phyloP scores from a whole-genome alignment of 2,797 vertebrate species.

The Erethizon dorsatum region DNA sequence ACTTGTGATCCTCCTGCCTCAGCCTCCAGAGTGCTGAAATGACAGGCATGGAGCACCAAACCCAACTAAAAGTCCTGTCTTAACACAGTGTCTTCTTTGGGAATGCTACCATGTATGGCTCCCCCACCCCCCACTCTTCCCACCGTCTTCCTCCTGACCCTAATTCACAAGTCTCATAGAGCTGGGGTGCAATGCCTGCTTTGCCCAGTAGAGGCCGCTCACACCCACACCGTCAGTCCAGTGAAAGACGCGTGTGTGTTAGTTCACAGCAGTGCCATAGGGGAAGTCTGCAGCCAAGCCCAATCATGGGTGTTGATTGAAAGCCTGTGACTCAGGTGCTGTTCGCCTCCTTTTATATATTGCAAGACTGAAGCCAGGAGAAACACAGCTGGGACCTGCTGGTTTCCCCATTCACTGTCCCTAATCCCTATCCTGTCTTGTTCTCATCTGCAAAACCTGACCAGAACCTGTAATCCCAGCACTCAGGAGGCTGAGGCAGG shows the following conservation, averaged over 20 bases:
- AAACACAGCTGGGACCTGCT: neutral
- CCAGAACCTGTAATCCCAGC: neutral
- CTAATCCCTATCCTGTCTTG: neutral
- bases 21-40: neutral
- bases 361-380: neutral
- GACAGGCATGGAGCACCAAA: neutral
- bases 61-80: neutral
- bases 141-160: neutral
- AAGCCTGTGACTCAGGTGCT: no score
- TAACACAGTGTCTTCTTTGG: neutral
- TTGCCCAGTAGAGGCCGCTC: neutral
- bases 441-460: neutral
- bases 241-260: neutral
- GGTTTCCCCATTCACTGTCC: neutral
- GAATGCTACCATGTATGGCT: neutral
- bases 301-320: neutral
- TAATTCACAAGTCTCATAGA: neutral
- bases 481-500: neutral
- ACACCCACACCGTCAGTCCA: rapidly evolving
- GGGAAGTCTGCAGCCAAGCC: neutral
- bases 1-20: neutral
- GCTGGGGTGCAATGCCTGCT: neutral
- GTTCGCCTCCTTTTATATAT: neutral
- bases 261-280: neutral
- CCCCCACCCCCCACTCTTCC: neutral